Base-by-base conservation (phyloP, 2,797 vertebrate species). In the Ceyx erithaca region DNA sequence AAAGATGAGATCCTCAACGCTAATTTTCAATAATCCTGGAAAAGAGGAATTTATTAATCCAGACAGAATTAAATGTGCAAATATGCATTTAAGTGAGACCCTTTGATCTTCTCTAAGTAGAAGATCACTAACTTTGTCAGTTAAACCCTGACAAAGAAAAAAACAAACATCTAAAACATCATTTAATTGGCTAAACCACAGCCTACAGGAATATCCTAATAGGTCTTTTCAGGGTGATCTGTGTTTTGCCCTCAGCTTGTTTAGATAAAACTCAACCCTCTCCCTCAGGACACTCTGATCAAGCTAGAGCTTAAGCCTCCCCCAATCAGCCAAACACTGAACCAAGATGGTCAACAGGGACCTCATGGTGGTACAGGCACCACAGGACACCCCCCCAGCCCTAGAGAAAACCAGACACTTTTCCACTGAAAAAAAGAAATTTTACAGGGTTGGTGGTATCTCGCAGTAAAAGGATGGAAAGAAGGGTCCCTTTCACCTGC, bases 321-420 rank as follows among this genome's bases (percentile, higher is more conserved):
- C 17, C 5, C 17, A 31, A n/a, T 6, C 82, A 45, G 28, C 22
- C 21, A 46, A 71, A 67, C 6, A 35, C 28, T 12, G 12, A 33
- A 12, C 2, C 2, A 12, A 20, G 18, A 37, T 0, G 2, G 63
- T 17, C 0, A 0, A 68, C 4, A 18, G 28, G 58, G 62, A 73
- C 5, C 7, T 5, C 0, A 0, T 3, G 66, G n/a, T 0, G 1
- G 12, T 3, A 12, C 30, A 26, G 33, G 25, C 23, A 61, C n/a
- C 4, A 0, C 21, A 35, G 2, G 12, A n/a, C 58, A 58, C 75
- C 10, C 16, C 33, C 25, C 4, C 46, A 57, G 23, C 46, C 8
- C 61, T 1, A 0, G 30, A 17, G 7, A 55, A 87, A 18, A 28
- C 30, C 58, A 64, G 45, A 18, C 26, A 2, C 14, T 11, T 49